Conservation (phyloP, 1,140 invertebrate species). For the Linepithema humile region DNA sequence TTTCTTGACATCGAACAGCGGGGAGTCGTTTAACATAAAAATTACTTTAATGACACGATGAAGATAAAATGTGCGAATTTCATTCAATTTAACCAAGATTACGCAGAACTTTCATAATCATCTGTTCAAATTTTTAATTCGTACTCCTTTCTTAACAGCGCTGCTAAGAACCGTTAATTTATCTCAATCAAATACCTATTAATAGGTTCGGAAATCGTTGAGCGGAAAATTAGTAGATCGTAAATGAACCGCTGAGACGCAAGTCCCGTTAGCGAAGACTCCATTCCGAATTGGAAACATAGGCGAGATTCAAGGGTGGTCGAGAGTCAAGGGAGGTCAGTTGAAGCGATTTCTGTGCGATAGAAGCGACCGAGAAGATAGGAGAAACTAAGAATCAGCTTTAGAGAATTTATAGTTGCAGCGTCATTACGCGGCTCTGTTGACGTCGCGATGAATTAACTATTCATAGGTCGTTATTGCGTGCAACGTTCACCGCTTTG, state of each 20-base stretch:
- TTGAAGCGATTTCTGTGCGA: neutral
- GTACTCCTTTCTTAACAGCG: neutral
- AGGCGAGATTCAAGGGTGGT: neutral
- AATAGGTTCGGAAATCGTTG: neutral
- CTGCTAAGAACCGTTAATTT: neutral
- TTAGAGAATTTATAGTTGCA: conserved; percentile 10
- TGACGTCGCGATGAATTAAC: conserved; percentile 44
- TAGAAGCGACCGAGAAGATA: neutral
- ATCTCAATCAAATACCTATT: neutral
- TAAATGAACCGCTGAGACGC: neutral
- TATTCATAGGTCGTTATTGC: conserved; percentile 48
- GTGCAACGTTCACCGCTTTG: conserved; percentile 29
- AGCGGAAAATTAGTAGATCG: neutral
- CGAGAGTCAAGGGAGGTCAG: conserved; percentile 6
- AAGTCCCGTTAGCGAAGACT: conserved; percentile 21
- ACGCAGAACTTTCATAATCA: neutral
- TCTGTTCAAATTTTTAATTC: neutral
- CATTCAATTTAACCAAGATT: neutral
- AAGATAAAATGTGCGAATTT: neutral
- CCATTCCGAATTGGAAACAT: neutral
- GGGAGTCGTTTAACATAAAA: neutral
- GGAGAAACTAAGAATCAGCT: conserved; percentile 1
- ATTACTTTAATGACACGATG: neutral
- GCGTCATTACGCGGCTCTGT: conserved; percentile 40
- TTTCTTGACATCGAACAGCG: neutral